Evolutionary conservation across 2,113 vertebrate genomes (phyloP).

Genomic region (Eretmochelys imbricata): DNA sequence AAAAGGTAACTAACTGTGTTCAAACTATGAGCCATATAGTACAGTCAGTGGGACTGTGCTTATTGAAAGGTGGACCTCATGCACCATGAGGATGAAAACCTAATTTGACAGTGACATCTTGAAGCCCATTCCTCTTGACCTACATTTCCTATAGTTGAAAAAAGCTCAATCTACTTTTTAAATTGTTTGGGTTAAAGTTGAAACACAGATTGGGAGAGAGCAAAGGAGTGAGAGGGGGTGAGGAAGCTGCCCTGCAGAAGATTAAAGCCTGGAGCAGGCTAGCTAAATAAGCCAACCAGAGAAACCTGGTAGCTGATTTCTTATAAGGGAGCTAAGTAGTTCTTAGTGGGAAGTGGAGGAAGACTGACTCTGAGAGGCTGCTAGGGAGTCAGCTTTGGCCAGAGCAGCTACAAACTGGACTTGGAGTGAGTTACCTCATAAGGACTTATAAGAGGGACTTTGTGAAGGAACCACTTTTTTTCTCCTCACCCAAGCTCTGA

Average conservation of each 20-base stretch:
- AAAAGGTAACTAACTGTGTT: constrained; percentile 87
- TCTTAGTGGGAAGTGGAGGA: neutral
- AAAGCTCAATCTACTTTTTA: fast-evolving
- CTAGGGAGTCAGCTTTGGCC: neutral
- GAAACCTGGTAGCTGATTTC: neutral
- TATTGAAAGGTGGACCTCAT: neutral
- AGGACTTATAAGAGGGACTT: neutral
- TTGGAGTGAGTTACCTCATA: neutral
- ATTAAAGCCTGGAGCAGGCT: neutral
- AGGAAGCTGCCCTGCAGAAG: neutral
- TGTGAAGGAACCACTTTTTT: neutral
- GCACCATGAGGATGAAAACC: neutral
- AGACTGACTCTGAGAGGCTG: neutral
- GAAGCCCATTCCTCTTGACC: neutral
- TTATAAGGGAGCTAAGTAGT: neutral
- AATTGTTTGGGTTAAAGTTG: neutral
- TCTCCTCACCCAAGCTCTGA: neutral
- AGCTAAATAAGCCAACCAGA: neutral
- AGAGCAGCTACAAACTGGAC: neutral
- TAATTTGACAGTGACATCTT: fast-evolving
- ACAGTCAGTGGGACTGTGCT: neutral
- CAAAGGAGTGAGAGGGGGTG: neutral
- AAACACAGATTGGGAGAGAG: neutral
- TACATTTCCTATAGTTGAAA: neutral
- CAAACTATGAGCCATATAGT: neutral